Percentiles rank a stretch among this genome's conserved stretches.
Evolutionary conservation across 2,113 vertebrate species (phyloP).

Genomic region (Lonchura striata): DNA sequence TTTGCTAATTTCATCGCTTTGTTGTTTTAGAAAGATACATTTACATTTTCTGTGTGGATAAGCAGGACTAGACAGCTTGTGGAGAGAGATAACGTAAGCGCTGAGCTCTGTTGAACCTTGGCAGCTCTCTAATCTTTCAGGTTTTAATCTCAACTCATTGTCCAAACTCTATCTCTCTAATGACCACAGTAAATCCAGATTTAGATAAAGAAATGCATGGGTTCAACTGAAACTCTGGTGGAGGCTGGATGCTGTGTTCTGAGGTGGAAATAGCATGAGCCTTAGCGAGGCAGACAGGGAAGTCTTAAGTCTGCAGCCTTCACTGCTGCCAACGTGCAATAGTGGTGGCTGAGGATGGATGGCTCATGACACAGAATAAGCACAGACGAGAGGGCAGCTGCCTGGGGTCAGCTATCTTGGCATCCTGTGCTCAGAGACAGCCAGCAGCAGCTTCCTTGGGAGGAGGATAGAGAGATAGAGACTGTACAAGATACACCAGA

Average conservation of each 20-base stretch:
- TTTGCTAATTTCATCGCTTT: not conserved
- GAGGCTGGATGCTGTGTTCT: not conserved
- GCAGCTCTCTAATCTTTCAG: not conserved
- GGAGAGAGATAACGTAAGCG: not conserved
- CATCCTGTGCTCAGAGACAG: not conserved
- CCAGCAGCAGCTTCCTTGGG: not conserved
- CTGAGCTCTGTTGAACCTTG: not conserved
- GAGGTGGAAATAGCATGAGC: not conserved
- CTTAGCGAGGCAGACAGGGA: not conserved
- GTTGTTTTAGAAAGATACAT: slow-evolving; percentile 14
- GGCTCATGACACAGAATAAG: not conserved
- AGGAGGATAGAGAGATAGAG: not conserved
- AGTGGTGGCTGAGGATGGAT: rapidly evolving
- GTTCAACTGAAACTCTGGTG: not conserved
- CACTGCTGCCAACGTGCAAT: not conserved
- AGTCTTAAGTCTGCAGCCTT: not conserved
- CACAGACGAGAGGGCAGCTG: not conserved
- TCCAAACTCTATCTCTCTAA: slow-evolving; percentile 7
- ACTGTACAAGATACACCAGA: rapidly evolving
- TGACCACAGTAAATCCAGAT: not conserved
- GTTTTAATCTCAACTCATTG: slow-evolving; percentile 23
- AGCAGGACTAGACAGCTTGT: not conserved
- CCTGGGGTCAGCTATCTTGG: not conserved
- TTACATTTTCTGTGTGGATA: slow-evolving; percentile 11
- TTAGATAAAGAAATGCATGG: not conserved